Conservation (phyloP, 2,113 vertebrate species). For the Caloenas nicobarica region DNA sequence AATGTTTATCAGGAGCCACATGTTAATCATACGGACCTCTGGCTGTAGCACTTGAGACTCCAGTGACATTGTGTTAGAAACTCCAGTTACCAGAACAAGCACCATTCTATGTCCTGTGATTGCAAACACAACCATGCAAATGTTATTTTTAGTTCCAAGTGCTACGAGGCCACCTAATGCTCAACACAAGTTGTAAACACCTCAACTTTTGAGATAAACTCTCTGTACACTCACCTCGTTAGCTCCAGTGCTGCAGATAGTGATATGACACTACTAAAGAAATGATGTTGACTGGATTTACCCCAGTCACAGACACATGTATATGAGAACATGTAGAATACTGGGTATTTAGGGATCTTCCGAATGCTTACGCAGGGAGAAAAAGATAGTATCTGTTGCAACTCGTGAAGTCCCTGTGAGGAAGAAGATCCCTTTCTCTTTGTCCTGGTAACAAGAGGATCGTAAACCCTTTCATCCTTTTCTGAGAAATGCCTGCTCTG, state of each 20-base stretch:
- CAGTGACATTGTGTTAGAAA: background rate
- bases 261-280: background rate
- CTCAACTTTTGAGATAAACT: background rate
- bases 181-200: background rate
- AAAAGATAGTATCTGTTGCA: background rate
- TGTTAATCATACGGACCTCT: background rate
- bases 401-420: background rate
- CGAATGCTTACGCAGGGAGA: background rate
- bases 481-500: background rate
- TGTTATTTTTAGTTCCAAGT: background rate
- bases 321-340: background rate
- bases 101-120: background rate
- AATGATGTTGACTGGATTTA: background rate
- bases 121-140: background rate
- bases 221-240: rapidly evolving
- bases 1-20: background rate
- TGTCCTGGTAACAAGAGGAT: background rate
- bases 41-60: background rate
- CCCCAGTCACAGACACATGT: background rate
- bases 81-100: background rate
- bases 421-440: background rate
- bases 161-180: background rate
- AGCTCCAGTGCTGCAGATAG: background rate
- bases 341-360: background rate
- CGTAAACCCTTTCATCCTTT: background rate